Evolutionary conservation across 2,113 vertebrate species (phyloP), one percentile per base, ranked within the genome.

Genomic region (Myxocyprinus asiaticus): DNA sequence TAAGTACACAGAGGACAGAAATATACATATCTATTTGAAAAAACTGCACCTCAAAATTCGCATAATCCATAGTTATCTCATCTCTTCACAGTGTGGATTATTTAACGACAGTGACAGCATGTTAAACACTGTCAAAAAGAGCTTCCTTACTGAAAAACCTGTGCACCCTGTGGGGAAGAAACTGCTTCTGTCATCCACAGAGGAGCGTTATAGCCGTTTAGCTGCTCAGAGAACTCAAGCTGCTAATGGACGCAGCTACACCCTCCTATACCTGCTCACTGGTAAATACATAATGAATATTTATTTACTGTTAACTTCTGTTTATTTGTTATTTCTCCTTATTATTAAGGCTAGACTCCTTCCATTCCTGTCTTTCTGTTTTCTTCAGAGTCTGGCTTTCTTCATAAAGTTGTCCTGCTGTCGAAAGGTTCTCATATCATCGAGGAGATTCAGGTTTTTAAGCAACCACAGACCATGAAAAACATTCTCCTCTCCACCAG

Each of bases 401-500:
- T 98, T 84, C 97, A 98, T 85, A 98, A 95, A 89, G 93, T 92
- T 0, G 93, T 94, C 67, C 83, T 94, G 78, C 76, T 93, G 67
- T 88, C 89, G 22, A 85, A 72, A 6, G 87, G 93, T 53, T 91
- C 83, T 0, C 78, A 93, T 70, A 88, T 96, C 17, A 90, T 96
- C 0, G 96, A 98, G 87, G 96, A 96, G 87, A 87, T 93, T 11
- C 94, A 96, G 85, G 91, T 95, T 10, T 94, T 96, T 79, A 86
- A 59, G 65, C 81, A 90, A 6, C 84, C 89, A 0, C 94, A 97
- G 81, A 84, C 85, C 0, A 85, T 95, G 81, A 94, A 93, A 66
- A 97, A 86, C 81, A 73, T 98, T 55, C 83, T 95, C 51, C 88
- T 98, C 51, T 96, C 96, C 8, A 2, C 87, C 14, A 62, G 82